Base-by-base conservation (phyloP, 2,113 vertebrate species). In the Eupsittula cactorum region DNA sequence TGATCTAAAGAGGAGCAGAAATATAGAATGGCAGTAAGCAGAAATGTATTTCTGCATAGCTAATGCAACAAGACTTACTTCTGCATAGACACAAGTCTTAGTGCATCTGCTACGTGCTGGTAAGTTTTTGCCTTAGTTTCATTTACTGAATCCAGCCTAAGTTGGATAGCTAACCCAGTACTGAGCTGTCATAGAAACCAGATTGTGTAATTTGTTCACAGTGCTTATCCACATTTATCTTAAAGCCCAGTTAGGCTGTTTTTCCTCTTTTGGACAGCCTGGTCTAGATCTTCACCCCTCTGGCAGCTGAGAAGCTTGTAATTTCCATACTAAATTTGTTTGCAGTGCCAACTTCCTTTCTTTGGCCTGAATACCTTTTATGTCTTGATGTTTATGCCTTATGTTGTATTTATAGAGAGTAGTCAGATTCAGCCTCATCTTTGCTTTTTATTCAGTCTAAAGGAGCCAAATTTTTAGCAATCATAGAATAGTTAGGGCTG, bases 181-280 rank as follows among this genome's bases (percentile, higher is more conserved):
- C 70, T 73, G 74, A 96, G 87, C 93, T 97, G 95, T 95, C 95
- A 97, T 91, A 91, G 96, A 93, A 97, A 95, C 93, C 82, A 63
- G 91, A 92, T 95, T 6, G 7, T 93, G 87, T 85, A 76, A 96
- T 95, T 95, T 91, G 93, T 90, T 94, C 90, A 59, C 7, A 1
- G 81, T 67, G 74, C 82, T 91, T 95, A 93, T 90, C 82, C 89
- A 92, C 67, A 44, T 87, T 82, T 89, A 78, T 91, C 78, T 87
- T 89, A 93, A 76, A 90, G 69, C 52, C 35, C 37, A 7, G 82
- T 92, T 94, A 89, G 84, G 59, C 82, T 94, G 52, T 85, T 95
- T 95, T 95, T 76, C 44, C 63, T 95, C 84, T 87, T 9, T 2
- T 76, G 39, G 75, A 82, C 47, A 82, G 60, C 11, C 83, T 92